These are phyloP conservation scores for Melanerpes formicivorus DNA, from an alignment of 2,113 vertebrate genomes.

Conservation along the genomic window DNA sequence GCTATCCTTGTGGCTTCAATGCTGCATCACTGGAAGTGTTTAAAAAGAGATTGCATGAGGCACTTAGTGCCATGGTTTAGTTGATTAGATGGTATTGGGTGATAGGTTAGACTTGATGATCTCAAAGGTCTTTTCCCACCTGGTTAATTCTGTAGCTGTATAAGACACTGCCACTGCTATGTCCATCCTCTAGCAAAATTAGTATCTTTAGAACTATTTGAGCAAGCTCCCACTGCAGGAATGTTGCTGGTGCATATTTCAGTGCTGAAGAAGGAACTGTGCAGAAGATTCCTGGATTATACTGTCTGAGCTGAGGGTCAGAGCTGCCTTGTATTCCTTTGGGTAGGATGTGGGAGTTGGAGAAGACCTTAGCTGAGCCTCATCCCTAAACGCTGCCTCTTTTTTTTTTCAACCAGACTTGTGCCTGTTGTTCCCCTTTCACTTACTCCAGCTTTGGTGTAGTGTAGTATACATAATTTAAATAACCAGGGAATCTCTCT, in stretches of 20 bases:
- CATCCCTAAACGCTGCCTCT: constrained; percentile 59
- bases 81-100: too few species aligned
- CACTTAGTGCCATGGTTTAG: too few species aligned
- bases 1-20: too few species aligned
- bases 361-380: constrained; percentile 75
- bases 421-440: constrained; percentile 80
- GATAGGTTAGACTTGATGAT: too few species aligned
- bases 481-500: constrained; percentile 90
- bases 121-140: too few species aligned
- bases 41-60: too few species aligned
- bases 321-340: constrained; percentile 82
- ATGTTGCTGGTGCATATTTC: constrained; percentile 67
- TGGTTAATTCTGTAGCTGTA: background rate
- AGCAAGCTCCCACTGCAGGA: constrained; percentile 43
- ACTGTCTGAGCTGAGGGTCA: constrained; percentile 78
- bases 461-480: constrained; percentile 95
- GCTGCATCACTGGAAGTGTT: too few species aligned
- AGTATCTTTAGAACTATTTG: constrained; percentile 69
- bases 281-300: constrained; percentile 35
- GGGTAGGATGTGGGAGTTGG: constrained; percentile 76
- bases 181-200: constrained; percentile 34
- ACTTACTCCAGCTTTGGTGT: constrained; percentile 83
- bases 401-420: constrained; percentile 28
- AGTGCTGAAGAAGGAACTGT: constrained; percentile 72
- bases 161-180: background rate